A percentile compares a stretch with the other conserved stretches of the same genome.
phyloP scores from a whole-genome alignment of 2,888 invertebrate genomes.

The Lymantria dispar region DNA sequence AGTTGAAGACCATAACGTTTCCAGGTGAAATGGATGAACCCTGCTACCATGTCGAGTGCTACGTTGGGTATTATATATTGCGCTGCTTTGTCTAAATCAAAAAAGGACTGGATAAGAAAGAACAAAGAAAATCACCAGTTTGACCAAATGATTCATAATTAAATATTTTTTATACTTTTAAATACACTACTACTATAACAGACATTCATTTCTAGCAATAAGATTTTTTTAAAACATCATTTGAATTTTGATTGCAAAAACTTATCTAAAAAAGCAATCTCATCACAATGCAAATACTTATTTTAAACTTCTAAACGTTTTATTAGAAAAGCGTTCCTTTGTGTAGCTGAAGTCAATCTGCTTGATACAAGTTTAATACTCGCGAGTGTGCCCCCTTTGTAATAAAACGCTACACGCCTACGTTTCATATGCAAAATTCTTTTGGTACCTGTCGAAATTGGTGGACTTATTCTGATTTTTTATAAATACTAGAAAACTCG shows the following conservation, averaged over 20 bases:
- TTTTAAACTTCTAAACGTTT: slow-evolving; percentile 17
- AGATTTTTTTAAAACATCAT: neutral
- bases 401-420: slow-evolving; percentile 71
- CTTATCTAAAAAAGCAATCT: slow-evolving; percentile 11
- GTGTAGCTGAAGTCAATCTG: slow-evolving; percentile 11
- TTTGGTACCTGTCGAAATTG: slow-evolving; percentile 35
- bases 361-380: slow-evolving; percentile 35
- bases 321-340: slow-evolving; percentile 29
- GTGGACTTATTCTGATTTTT: slow-evolving; percentile 42
- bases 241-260: neutral
- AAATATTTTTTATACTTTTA: too few species aligned
- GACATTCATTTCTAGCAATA: too few species aligned
- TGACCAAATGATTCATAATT: too few species aligned
- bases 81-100: too few species aligned
- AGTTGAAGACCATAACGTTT: too few species aligned
- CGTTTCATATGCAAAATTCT: slow-evolving; percentile 66
- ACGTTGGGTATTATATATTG: too few species aligned
- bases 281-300: slow-evolving; percentile 22
- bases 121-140: too few species aligned
- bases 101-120: too few species aligned
- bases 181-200: too few species aligned
- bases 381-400: slow-evolving; percentile 43
- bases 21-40: too few species aligned
- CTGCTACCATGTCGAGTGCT: too few species aligned
- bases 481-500: neutral